Evolutionary conservation across 2,888 invertebrate species (phyloP).

Genomic region (Eilema sororculum): DNA sequence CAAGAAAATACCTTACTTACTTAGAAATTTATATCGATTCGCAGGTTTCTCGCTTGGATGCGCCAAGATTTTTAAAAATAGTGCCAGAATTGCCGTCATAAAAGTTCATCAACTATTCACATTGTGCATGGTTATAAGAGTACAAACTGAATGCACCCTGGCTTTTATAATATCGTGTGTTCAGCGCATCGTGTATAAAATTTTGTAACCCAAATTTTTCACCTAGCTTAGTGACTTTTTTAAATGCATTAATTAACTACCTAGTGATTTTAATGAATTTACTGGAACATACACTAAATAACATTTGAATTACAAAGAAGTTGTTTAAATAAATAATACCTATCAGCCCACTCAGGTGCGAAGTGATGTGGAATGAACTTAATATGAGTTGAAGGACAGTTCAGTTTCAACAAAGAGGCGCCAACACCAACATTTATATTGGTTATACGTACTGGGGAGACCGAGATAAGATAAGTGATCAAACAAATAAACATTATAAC

Average conservation of each 20-base stretch:
- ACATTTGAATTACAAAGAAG: conserved; percentile 53
- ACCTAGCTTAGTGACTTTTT: conserved; percentile 30
- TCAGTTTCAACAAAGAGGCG: conserved; percentile 47
- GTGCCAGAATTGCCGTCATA: not conserved
- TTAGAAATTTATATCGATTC: conserved; percentile 30
- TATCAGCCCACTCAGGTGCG: conserved; percentile 44
- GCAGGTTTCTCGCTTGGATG: conserved; percentile 34
- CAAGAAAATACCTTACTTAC: conserved; percentile 34
- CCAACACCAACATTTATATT: conserved; percentile 26
- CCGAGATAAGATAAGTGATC: conserved; percentile 56
- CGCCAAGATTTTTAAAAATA: conserved; percentile 9
- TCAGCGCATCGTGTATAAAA: not conserved
- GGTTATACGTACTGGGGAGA: conserved; percentile 26
- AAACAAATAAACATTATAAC: conserved; percentile 44
- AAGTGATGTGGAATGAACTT: conserved; percentile 49
- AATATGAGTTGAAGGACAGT: conserved; percentile 56
- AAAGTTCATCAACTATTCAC: not conserved
- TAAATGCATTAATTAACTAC: conserved; percentile 34
- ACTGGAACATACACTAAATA: conserved; percentile 49
- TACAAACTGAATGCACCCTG: not conserved
- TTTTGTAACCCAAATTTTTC: not conserved
- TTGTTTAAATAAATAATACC: conserved; percentile 35
- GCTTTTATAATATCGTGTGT: not conserved
- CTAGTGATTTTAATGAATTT: conserved; percentile 44
- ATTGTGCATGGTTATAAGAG: not conserved